A percentile compares a stretch with the other conserved stretches of the same genome.
Evolutionary conservation across 2,797 vertebrate species (phyloP).

Genomic region (Petrocephalus sullivani): DNA sequence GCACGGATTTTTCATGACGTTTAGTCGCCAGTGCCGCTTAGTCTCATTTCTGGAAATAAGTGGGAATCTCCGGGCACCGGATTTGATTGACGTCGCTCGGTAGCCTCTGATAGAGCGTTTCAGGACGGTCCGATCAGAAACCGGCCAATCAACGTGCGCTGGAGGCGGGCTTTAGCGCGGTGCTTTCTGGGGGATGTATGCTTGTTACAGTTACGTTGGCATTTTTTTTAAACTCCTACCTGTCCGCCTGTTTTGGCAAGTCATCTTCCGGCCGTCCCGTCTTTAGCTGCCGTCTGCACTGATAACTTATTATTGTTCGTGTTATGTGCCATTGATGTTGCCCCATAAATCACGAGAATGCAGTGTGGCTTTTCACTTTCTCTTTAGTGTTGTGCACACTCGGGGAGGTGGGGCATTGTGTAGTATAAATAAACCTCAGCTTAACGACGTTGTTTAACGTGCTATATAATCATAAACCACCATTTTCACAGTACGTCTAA

Average conservation of each 20-base stretch:
- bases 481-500: background rate
- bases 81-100: conserved; percentile 46
- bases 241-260: background rate
- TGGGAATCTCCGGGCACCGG: conserved; percentile 43
- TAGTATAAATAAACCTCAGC: conserved; percentile 6
- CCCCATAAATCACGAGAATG: background rate
- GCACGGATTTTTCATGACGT: background rate
- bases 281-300: background rate
- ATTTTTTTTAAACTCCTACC: background rate
- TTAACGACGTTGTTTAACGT: background rate
- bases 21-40: background rate
- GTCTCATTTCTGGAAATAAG: background rate
- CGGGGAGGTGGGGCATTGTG: background rate
- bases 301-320: background rate
- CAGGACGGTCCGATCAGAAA: conserved; percentile 21
- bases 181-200: conserved; percentile 12
- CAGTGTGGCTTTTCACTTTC: background rate
- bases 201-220: background rate
- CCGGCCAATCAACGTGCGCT: conserved; percentile 33
- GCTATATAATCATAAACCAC: background rate
- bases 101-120: conserved; percentile 28
- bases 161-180: conserved; percentile 13
- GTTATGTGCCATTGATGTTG: background rate
- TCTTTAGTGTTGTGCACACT: background rate
- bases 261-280: background rate